Evolutionary conservation across 92 coral and sea anemone species (phyloP), one percentile per base, ranked within the genome.

Genomic region (Parazoanthus atlanticus): DNA sequence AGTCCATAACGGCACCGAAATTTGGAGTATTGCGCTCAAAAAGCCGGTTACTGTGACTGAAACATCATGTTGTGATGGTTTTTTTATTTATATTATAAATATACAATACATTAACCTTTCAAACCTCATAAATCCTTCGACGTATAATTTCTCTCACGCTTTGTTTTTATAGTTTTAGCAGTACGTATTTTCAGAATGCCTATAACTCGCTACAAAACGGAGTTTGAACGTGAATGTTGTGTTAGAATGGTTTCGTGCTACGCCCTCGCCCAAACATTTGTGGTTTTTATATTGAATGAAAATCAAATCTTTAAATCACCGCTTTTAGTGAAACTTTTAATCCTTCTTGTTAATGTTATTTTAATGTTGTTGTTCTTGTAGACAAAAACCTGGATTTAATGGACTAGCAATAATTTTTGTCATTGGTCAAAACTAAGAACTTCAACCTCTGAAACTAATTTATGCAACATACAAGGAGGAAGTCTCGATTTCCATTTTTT

Each of bases 41-140:
- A 71, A 36, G 84, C 84, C 84, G 84, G 84, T 80, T 43, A 47
- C 36, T 46, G n/a, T 78, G 66, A 38, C 54, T 8, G 25, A 29
- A 46, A 74, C 33, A 21, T 46, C 52, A 46, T 52, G 21, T 52
- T 52, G 58, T 49, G 56, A 15, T 75, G 17, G 80, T 78, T 47
- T n/a, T n/a, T 65, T 47, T 76, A 8, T 40, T n/a, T 36, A 36
- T 36, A 36, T 36, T 36, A 36, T 36, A 36, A 36, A 40, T 43
- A 78, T 26, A 12, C 41, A 13, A 78, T 26, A 12, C 41, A 13
- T 47, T 11, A n/a, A 78, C 54, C 64, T 78, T 46, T n/a, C 65
- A 19, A 43, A 46, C 34, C n/a, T 46, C 82, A 33, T 78, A 78
- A 61, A 61, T 26, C 19, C 26, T 78, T 46, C 23, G 46, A 58